Base-by-base conservation (phyloP, 2,888 invertebrate genomes). In the Notocelia uddmanniana region DNA sequence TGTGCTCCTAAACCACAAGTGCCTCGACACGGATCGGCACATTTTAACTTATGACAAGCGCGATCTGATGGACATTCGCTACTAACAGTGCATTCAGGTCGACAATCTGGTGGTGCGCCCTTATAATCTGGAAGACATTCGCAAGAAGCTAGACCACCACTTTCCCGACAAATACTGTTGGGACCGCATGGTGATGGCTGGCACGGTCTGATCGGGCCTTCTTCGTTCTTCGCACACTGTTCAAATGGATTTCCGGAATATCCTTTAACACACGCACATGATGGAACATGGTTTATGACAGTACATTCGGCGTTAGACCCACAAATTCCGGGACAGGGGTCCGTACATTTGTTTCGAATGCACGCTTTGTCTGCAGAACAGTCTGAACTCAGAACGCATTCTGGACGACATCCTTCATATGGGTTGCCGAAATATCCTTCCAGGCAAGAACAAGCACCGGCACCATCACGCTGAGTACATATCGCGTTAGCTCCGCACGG, bases 401-500 rank as follows among this genome's bases (percentile, higher is more conserved):
- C 98, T 1, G 98, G 98, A 76, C 97, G 95, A 82, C 98, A 97
- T 55, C 96, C 96, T 87, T 97, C 97, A 80, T 97, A 97, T 3
- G 98, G 97, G 89, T 97, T 97, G 69, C 98, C 98, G 83, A 96
- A 95, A 83, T 97, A 97, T 78, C 97, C 97, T 80, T 96, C 95
- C 75, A 97, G 95, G 81, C 97, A 98, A 52, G 95, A 95, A 83
- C 97, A 98, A 67, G 97, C 95, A 23, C 97, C 97, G 34, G 96
- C 97, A 48, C 96, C 97, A 79, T 97, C 96, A 75, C 96, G 94
- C 85, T 96, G 95, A 80, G 94, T 95, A 88, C 97, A 96, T 83
- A 97, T 91, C 2, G 98, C 97, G 85, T 98, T 98, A 0, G 96
- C 90, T 48, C 98, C 98, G 84, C 98, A 98, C 0, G 98, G 98